A percentile compares a stretch with the other conserved stretches of the same genome.
Evolutionary conservation across 2,888 invertebrate species (phyloP).

Genomic region (Escarpia spicata): DNA sequence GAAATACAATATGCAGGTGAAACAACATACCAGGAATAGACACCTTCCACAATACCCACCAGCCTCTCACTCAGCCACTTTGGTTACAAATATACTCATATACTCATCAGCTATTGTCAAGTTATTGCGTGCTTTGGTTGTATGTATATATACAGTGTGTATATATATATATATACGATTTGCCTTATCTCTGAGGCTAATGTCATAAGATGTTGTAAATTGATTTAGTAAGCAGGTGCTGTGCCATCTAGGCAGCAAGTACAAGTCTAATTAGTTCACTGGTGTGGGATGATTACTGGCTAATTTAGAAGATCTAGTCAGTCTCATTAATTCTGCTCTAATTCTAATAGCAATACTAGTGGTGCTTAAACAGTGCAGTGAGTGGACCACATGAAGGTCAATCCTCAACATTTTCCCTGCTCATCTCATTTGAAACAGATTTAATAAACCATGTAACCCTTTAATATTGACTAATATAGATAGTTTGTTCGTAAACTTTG

Average conservation of each 20-base stretch:
- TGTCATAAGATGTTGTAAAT: slow-evolving; percentile 16
- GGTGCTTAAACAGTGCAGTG: no score
- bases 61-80: neutral
- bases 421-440: no score
- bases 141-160: no score
- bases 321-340: neutral
- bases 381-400: no score
- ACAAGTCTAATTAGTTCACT: neutral
- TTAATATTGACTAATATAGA: no score
- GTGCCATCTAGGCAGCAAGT: neutral
- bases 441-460: no score
- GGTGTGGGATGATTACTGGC: neutral
- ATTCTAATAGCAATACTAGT: no score
- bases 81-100: neutral
- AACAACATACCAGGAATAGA: neutral
- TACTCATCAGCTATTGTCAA: neutral
- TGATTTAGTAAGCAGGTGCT: slow-evolving; percentile 12
- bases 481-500: no score
- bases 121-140: neutral
- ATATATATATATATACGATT: neutral
- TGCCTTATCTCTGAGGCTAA: neutral
- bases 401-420: no score
- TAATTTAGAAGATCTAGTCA: neutral
- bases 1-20: neutral
- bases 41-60: neutral